Base-by-base conservation (phyloP, 2,797 vertebrate genomes). In the Alfaro cultratus region DNA sequence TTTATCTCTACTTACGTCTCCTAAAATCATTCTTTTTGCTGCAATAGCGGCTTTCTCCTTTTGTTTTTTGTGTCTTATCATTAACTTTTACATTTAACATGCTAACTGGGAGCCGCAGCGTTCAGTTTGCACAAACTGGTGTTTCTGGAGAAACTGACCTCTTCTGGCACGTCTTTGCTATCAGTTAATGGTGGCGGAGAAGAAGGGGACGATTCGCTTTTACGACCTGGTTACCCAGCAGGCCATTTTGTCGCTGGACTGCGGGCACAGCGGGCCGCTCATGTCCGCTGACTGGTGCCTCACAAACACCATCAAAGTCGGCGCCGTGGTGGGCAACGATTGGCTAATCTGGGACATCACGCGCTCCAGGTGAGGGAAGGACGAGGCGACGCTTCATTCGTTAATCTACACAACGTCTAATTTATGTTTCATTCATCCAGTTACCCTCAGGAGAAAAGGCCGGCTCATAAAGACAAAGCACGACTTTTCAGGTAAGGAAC, bases 281-380 rank as follows among this genome's bases (percentile, higher is more conserved):
- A 97, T 98, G 97, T 98, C 97, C 31, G 98, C 98, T 41, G 97
- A 99, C 92, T 99, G 98, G 98, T 99, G 98, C 90, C 95, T 98
- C 83, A 96, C 95, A 87, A 99, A 99, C 89, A 97, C 97, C 11
- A 97, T 99, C 85, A 98, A 97, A 94, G 96, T 99, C 13, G 98
- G 98, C 15, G 98, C 97, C 2, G 98, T 98, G 91, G 97, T 96
- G 15, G 98, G 97, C 80, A 98, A 92, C 73, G 97, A 99, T 92
- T 99, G 98, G 98, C 86, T 98, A 80, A 97, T 99, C 89, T 99
- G 98, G 98, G 97, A 99, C 85, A 98, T 99, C 79, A 96, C 97
- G 60, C 95, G 95, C 51, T 99, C 98, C 91, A 99, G 98, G 98
- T 99, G 94, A 91, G 21, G 9, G 94, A 60, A 9, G 23, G 6